Base-by-base conservation (phyloP, 2,888 invertebrate genomes). In the Diploptera punctata region DNA sequence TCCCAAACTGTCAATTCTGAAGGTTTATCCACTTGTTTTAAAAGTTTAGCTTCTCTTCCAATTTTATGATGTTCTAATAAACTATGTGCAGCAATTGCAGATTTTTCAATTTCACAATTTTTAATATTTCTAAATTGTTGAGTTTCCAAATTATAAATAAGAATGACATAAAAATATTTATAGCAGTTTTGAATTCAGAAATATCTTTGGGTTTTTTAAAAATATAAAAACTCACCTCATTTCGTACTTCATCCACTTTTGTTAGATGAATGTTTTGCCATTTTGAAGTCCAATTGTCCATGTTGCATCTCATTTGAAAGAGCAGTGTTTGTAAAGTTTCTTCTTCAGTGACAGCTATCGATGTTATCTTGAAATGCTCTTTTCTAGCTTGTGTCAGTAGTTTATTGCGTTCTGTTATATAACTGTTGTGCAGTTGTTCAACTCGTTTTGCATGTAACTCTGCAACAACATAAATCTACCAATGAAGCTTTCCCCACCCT, bases 191-290 rank as follows among this genome's bases (percentile, higher is more conserved):
- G n/a, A n/a, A n/a, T n/a, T n/a, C n/a, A n/a, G n/a, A n/a, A n/a
- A n/a, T n/a, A n/a, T n/a, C n/a, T n/a, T n/a, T n/a, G n/a, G n/a
- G n/a, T n/a, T n/a, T n/a, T n/a, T n/a, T n/a, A n/a, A n/a, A n/a
- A n/a, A n/a, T n/a, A n/a, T n/a, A n/a, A 68, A 52, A 10, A 65
- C 47, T 24, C 47, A 65, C 65, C 26, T 44, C 26, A 26, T 65
- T 65, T 5, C 26, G 24, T 16, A 65, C 29, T 65, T 65, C 65
- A 65, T 65, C 65, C 24, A 26, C 29, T 21, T 65, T 65, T 2
- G 38, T 26, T 18, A 16, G 24, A n/a, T 26, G 16, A 24, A 2
- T 65, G 21, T 65, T 13, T 26, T 65, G 21, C 47, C 65, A 44
- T 7, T 5, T 19, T 10, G n/a, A 16, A 16, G 9, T 24, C 65